Conservation (phyloP, 2,113 vertebrate genomes). For the Corynorhinus townsendii region DNA sequence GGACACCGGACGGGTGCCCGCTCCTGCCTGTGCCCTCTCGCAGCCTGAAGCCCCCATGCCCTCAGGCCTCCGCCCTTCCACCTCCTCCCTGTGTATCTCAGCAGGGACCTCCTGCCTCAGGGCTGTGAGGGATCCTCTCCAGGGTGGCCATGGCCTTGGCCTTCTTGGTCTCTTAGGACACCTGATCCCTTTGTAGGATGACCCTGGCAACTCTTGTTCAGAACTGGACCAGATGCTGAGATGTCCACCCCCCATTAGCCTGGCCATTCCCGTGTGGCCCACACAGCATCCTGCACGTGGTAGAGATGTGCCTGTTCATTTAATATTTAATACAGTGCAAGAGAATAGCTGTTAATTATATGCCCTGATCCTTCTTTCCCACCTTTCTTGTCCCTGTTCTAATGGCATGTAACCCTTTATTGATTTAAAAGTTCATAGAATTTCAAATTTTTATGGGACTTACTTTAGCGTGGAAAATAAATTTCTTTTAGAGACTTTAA, state of each 20-base stretch:
- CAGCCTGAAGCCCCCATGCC: rapidly evolving
- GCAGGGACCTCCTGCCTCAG: background rate
- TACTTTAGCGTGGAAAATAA: background rate
- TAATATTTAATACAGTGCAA: background rate
- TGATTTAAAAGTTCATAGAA: background rate
- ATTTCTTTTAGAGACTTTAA: background rate
- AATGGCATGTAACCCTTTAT: background rate
- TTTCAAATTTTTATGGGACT: background rate
- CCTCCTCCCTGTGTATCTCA: background rate
- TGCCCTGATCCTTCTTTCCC: background rate
- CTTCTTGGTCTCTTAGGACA: background rate
- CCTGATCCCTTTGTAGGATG: background rate
- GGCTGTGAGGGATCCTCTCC: background rate
- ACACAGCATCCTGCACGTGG: background rate
- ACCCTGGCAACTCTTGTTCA: background rate
- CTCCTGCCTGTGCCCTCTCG: background rate
- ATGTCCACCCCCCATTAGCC: too few relatives aligned
- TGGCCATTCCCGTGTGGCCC: background rate
- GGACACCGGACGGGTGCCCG: rapidly evolving
- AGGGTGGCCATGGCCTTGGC: background rate
- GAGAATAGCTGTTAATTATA: background rate
- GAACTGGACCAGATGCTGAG: rapidly evolving
- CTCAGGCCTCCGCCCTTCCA: background rate
- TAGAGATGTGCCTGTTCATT: background rate
- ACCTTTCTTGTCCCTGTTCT: background rate